A percentile compares a stretch with the other conserved stretches of the same genome.
phyloP scores from a whole-genome alignment of 2,797 vertebrate genomes.

The Myoxocephalus aenaeus region DNA sequence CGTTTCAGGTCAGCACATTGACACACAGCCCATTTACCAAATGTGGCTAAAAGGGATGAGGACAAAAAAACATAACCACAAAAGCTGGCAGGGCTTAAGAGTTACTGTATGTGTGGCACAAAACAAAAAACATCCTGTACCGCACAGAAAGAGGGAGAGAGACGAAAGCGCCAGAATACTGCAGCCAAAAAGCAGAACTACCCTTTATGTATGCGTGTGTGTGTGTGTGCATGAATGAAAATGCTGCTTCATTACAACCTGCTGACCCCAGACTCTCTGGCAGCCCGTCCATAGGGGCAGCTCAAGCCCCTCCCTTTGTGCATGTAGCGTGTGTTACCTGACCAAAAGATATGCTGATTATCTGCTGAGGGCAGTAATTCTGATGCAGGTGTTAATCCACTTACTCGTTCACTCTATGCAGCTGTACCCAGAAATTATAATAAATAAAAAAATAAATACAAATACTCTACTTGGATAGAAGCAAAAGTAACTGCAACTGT shows the following conservation, averaged over 20 bases:
- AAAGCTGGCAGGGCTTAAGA: slow-evolving; percentile 49
- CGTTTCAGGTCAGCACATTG: slow-evolving; percentile 49
- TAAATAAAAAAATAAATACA: slow-evolving; percentile 54
- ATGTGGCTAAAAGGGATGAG: slow-evolving; percentile 35
- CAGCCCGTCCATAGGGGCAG: slow-evolving; percentile 5
- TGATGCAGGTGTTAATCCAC: slow-evolving; percentile 21
- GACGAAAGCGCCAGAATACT: slow-evolving; percentile 78
- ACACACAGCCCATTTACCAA: slow-evolving; percentile 33
- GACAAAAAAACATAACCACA: slow-evolving; percentile 47
- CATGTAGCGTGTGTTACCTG: slow-evolving; percentile 16
- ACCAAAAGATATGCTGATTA: slow-evolving; percentile 48
- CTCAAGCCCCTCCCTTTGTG: slow-evolving; percentile 16
- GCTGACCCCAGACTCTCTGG: slow-evolving; percentile 70
- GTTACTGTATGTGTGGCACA: slow-evolving; percentile 48
- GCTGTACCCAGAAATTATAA: slow-evolving; percentile 56
- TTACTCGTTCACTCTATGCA: slow-evolving; percentile 22
- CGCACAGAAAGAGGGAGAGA: slow-evolving; percentile 44
- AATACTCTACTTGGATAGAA: slow-evolving; percentile 9
- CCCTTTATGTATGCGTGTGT: slow-evolving; percentile 38
- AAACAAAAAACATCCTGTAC: slow-evolving; percentile 65
- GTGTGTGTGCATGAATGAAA: slow-evolving; percentile 64
- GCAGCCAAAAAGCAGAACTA: slow-evolving; percentile 58
- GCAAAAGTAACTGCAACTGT: slow-evolving; percentile 34
- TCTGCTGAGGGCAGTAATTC: slow-evolving; percentile 39
- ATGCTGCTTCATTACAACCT: slow-evolving; percentile 74